phyloP scores from a whole-genome alignment of 2,797 vertebrate species.

The Anabacerthia variegaticeps region DNA sequence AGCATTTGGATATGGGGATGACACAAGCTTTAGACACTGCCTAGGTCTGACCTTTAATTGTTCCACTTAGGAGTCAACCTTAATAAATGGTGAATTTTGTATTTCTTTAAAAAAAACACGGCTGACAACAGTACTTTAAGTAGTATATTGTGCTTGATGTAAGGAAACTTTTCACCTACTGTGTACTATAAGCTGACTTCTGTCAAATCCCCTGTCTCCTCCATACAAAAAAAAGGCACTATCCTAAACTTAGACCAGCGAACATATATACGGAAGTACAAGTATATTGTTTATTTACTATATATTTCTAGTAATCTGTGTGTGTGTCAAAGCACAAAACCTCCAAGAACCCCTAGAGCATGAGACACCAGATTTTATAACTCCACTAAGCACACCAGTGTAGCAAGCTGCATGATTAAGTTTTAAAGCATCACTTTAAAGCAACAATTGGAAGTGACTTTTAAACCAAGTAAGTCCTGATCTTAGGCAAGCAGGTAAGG shows the following conservation, averaged over 20 bases:
- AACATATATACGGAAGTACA: neutral
- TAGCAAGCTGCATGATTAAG: neutral
- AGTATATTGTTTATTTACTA: neutral
- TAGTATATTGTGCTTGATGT: neutral
- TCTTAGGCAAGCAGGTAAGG: neutral
- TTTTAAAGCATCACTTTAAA: neutral
- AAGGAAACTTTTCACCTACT: neutral
- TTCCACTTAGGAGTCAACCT: neutral
- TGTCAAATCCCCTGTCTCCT: neutral
- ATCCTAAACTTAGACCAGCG: neutral
- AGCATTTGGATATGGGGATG: neutral
- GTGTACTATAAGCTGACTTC: neutral
- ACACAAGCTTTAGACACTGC: neutral
- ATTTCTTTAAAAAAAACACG: neutral
- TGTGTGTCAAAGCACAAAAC: neutral
- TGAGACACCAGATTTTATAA: neutral
- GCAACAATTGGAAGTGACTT: neutral
- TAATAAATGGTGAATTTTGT: neutral
- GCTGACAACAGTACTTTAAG: accelerated
- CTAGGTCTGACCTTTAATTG: neutral
- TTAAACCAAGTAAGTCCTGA: neutral
- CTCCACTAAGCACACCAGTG: neutral
- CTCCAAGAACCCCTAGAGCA: neutral
- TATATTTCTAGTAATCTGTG: neutral
- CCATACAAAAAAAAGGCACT: neutral